These are phyloP conservation scores for Macaria notata DNA, from an alignment of 2,888 invertebrate species.

Conservation along the genomic window DNA sequence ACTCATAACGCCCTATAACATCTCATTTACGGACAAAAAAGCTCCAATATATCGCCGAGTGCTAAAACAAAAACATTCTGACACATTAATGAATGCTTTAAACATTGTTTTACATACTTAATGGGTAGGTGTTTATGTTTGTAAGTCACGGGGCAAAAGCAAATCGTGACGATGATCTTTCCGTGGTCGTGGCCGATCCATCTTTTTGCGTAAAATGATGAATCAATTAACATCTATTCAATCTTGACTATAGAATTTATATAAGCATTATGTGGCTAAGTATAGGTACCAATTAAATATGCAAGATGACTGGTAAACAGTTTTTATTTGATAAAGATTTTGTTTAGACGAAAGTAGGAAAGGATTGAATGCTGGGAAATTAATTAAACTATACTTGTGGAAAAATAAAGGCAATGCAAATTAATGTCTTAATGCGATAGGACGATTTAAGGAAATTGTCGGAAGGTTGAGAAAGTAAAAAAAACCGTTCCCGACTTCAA, in stretches of 20 bases:
- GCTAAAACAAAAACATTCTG: conserved; percentile 48
- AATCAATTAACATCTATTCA: conserved; percentile 46
- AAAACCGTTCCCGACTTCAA: too few species aligned
- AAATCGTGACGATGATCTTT: conserved; percentile 57
- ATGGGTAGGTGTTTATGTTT: conserved; percentile 20
- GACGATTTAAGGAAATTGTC: too few species aligned
- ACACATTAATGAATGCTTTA: conserved; percentile 44
- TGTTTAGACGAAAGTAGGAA: too few species aligned
- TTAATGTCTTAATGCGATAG: too few species aligned
- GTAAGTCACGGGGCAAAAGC: conserved; percentile 47
- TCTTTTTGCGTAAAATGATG: conserved; percentile 40
- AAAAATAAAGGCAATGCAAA: too few species aligned
- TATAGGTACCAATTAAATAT: too few species aligned
- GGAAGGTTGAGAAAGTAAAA: too few species aligned
- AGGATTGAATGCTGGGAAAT: too few species aligned
- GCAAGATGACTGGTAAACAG: too few species aligned
- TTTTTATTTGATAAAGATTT: too few species aligned
- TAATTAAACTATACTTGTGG: too few species aligned
- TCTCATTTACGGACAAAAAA: conserved; percentile 36
- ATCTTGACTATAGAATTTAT: conserved; percentile 11
- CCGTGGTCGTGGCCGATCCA: conserved; percentile 62
- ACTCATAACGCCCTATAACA: conserved; percentile 21
- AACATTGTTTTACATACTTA: conserved; percentile 29
- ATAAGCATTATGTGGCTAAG: too few species aligned
- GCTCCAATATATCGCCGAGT: conserved; percentile 34